Evolutionary conservation across 2,888 invertebrate species (phyloP), one percentile per base, ranked within the genome.

Genomic region (Dascillus cervinus): DNA sequence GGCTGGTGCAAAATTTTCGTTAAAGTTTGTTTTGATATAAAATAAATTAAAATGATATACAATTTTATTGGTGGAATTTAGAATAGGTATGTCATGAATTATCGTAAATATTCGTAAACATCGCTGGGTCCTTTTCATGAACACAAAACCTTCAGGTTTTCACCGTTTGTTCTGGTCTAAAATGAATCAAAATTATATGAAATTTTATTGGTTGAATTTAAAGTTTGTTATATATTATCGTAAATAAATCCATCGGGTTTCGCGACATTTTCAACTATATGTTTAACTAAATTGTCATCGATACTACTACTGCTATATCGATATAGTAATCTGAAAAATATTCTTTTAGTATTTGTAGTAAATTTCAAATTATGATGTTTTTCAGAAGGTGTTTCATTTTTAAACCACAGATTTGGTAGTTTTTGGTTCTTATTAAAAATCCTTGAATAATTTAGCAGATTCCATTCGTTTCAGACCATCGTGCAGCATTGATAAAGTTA

Each of bases 401-500:
- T 6, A 6, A 4, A 4, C 4, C 4, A 8, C 17, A 17, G 8
- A 8, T 17, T 8, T 6, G 4, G 17, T 17, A 17, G 17, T 6
- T 17, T 8, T 8, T 17, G 5, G 8, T 4, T 17, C 8, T 6
- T 17, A 8, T 4, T 4, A 6, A 8, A 17, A 6, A 6, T 17
- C 4, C 4, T 17, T 6, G 8, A 4, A 17, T 17, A 4, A 6
- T 17, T 6, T 4, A 4, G 8, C 17, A 17, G 4, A 8, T 22
- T 26, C 43, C 45, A 9, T 60, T 58, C 2, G 69, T 52, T 1
- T 52, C 33, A 23, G 66, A 65, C 77, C 77, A 77, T 25, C 47
- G 46, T 19, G 69, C 70, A 5, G 75, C 77, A 3, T 60, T 42
- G 2, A 70, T 49, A 48, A 72, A 75, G 22, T 72, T 64, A 3